phyloP scores from a whole-genome alignment of 2,113 vertebrate species.

The Syngnathus scovelli region DNA sequence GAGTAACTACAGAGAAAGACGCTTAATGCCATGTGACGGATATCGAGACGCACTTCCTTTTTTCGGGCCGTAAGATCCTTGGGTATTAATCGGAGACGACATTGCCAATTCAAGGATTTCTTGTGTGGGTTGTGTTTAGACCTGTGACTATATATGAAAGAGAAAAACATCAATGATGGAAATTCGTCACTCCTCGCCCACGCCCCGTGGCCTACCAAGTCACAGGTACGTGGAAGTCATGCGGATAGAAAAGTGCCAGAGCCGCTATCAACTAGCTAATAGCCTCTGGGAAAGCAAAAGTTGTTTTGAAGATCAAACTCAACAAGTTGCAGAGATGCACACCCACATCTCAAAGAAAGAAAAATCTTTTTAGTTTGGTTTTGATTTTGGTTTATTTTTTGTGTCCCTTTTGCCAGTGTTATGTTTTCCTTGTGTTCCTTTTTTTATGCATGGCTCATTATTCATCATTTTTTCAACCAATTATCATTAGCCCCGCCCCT shows the following conservation, averaged over 20 bases:
- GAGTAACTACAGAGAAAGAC: not conserved
- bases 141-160: conserved; percentile 8
- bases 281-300: not conserved
- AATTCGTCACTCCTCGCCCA: conserved; percentile 33
- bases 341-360: not conserved
- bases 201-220: conserved; percentile 18
- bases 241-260: not conserved
- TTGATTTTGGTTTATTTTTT: too few relatives aligned
- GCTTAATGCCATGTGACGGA: conserved; percentile 23
- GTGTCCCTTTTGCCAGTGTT: too few relatives aligned
- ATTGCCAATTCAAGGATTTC: conserved; percentile 16
- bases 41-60: conserved; percentile 15
- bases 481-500: too few relatives aligned
- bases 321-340: not conserved
- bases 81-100: conserved; percentile 26
- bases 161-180: conserved; percentile 5
- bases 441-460: too few relatives aligned
- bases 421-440: too few relatives aligned
- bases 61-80: conserved; percentile 10
- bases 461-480: too few relatives aligned
- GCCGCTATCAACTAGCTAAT: not conserved
- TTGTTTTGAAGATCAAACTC: not conserved
- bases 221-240: conserved; percentile 7
- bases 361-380: too few relatives aligned
- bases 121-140: conserved; percentile 10